Percentiles rank a stretch among this genome's conserved stretches.
Conservation (phyloP, 2,113 vertebrate species). For the Orientallactaga bullata region DNA sequence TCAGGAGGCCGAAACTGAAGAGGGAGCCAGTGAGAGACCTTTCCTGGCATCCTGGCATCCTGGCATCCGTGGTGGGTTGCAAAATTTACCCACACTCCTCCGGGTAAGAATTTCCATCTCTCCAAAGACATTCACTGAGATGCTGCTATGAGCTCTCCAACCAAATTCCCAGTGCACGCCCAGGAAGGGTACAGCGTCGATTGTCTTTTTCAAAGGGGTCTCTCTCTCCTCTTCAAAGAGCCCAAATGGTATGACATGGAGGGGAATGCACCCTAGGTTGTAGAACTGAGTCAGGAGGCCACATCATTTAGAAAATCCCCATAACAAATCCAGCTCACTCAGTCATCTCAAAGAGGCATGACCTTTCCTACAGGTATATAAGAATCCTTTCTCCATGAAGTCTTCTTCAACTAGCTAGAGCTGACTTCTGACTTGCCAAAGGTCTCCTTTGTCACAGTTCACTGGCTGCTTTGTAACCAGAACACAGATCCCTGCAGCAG, state of each 20-base stretch:
- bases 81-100: neutral
- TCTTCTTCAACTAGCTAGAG: neutral
- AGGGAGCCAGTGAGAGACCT: neutral
- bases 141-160: too few species aligned
- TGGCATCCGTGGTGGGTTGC: neutral
- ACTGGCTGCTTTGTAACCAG: neutral
- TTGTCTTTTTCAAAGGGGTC: neutral
- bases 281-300: too few species aligned
- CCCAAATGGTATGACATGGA: neutral
- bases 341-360: neutral
- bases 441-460: neutral
- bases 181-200: neutral
- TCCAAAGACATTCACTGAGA: neutral
- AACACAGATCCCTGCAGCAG: neutral
- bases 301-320: neutral
- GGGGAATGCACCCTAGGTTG: neutral
- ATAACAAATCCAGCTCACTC: neutral
- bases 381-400: neutral
- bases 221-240: neutral
- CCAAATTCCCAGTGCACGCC: neutral
- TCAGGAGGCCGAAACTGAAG: constrained; percentile 53
- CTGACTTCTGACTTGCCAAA: neutral
- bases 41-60: neutral
- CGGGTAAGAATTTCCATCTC: constrained; percentile 28
- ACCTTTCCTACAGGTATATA: neutral